Evolutionary conservation across 2,113 vertebrate genomes (phyloP).

Genomic region (Chiloscyllium plagiosum): DNA sequence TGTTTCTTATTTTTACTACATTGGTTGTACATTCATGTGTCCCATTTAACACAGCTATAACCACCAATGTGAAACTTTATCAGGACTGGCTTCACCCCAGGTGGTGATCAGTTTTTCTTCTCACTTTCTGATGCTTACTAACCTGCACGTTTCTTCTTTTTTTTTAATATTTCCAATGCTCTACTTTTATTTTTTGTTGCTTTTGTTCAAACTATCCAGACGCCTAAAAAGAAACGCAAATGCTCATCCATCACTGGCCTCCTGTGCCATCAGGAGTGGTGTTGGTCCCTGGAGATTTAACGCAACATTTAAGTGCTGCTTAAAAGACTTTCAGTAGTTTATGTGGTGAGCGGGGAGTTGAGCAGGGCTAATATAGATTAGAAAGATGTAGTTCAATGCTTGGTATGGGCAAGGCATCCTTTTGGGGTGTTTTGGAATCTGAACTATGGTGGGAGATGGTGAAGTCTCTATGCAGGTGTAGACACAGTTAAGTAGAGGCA

Average conservation of each 20-base stretch:
- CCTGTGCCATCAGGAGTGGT: not conserved
- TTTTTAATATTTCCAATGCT: not conserved
- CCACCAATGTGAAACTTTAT: not conserved
- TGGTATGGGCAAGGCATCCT: not conserved
- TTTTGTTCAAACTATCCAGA: not conserved
- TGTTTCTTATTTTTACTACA: not conserved
- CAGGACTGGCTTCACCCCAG: not conserved
- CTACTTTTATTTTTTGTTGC: not conserved
- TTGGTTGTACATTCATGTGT: not conserved
- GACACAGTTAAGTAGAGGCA: too few relatives aligned
- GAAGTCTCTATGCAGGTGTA: too few relatives aligned
- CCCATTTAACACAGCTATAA: not conserved
- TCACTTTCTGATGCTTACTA: not conserved
- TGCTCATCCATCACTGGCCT: not conserved
- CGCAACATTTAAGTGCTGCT: not conserved
- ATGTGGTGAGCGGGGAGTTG: not conserved
- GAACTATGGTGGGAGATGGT: not conserved
- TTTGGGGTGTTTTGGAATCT: not conserved
- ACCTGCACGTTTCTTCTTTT: not conserved
- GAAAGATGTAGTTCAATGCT: not conserved
- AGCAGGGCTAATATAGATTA: not conserved
- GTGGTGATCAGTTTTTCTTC: not conserved
- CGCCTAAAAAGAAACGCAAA: not conserved
- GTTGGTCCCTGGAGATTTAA: not conserved
- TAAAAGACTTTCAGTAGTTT: not conserved